Percentiles rank a stretch among this genome's conserved stretches.
Evolutionary conservation across 2,888 invertebrate genomes (phyloP).

Genomic region (Drosophila recens): DNA sequence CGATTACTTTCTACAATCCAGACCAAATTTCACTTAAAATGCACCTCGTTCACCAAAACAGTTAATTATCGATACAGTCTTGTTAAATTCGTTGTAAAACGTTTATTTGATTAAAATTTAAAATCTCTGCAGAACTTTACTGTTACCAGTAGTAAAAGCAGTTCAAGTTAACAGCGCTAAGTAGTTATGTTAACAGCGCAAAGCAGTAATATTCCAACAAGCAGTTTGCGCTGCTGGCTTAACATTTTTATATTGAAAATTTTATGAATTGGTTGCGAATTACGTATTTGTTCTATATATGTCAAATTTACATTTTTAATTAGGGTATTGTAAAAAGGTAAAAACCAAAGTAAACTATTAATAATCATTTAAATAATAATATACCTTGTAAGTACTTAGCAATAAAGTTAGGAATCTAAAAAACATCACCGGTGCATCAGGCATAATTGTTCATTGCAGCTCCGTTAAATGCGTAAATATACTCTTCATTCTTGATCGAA

Average conservation of each 20-base stretch:
- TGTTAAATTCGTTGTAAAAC: not conserved
- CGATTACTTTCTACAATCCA: not conserved
- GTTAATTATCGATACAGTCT: not conserved
- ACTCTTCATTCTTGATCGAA: no score
- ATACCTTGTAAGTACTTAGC: no score
- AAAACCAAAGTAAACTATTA: no score
- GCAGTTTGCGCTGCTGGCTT: no score
- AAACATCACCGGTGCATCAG: no score
- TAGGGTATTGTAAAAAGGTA: no score
- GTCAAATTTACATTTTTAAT: not conserved
- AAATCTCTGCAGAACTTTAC: not conserved
- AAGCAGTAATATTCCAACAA: no score
- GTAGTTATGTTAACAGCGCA: no score
- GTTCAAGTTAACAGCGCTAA: not conserved
- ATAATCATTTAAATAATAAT: no score
- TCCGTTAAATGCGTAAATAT: no score
- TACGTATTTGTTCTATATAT: not conserved
- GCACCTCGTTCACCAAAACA: not conserved
- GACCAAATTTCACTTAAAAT: not conserved
- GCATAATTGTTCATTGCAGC: no score
- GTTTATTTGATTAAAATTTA: not conserved
- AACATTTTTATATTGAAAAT: not conserved
- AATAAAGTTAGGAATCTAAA: no score
- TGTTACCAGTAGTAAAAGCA: not conserved
- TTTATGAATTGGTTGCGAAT: not conserved